A percentile compares a stretch with the other conserved stretches of the same genome.
Evolutionary conservation across 2,113 vertebrate species (phyloP).

Genomic region (Deroptyus accipitrinus): DNA sequence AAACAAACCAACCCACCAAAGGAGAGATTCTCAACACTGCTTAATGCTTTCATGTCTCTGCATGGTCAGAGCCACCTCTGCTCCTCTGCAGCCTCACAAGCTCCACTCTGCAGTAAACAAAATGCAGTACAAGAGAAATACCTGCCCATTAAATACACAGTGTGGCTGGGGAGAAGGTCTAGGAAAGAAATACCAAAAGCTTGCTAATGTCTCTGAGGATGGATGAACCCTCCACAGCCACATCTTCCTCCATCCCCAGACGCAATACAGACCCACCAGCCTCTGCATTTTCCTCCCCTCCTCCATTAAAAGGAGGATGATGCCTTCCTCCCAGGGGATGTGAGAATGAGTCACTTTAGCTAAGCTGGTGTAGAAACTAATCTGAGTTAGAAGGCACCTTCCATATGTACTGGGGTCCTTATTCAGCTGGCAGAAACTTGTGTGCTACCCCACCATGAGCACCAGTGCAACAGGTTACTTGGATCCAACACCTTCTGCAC

Average conservation of each 20-base stretch:
- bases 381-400: not conserved
- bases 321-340: not conserved
- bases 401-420: not conserved
- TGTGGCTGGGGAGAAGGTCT: not conserved
- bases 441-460: not conserved
- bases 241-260: not conserved
- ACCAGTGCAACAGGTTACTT: fast-evolving
- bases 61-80: not conserved
- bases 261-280: not conserved
- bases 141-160: not conserved
- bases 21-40: not conserved
- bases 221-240: not conserved
- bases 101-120: not conserved
- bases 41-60: fast-evolving
- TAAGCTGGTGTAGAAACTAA: not conserved
- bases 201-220: fast-evolving
- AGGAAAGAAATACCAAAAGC: not conserved
- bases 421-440: not conserved
- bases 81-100: not conserved
- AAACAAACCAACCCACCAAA: not conserved
- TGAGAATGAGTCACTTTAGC: not conserved
- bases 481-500: not conserved
- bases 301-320: not conserved
- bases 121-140: not conserved
- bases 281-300: not conserved